Percentiles rank a stretch among this genome's conserved stretches.
Evolutionary conservation across 2,888 invertebrate species (phyloP).

Genomic region (Beris morrisii): DNA sequence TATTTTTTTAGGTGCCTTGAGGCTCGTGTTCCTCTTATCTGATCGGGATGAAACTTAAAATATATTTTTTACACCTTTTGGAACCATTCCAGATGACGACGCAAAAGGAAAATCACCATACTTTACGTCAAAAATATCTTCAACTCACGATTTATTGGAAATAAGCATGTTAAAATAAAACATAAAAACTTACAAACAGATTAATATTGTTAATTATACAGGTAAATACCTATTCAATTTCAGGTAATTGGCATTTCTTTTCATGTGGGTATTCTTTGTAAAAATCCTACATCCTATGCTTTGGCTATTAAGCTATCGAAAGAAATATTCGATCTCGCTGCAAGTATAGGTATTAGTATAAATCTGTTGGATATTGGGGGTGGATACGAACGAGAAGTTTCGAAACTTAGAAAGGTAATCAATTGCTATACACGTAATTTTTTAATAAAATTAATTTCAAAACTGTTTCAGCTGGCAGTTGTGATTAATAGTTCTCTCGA

Average conservation of each 20-base stretch:
- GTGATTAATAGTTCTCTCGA: conserved; percentile 80
- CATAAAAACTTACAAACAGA: background rate
- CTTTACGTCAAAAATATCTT: no score
- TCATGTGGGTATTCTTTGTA: conserved; percentile 93
- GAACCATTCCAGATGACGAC: no score
- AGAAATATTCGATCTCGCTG: conserved; percentile 73
- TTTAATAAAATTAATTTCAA: background rate
- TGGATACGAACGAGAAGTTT: conserved; percentile 82
- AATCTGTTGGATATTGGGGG: conserved; percentile 86
- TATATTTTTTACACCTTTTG: no score
- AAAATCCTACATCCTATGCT: conserved; percentile 77
- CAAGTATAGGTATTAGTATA: conserved; percentile 73
- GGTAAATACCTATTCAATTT: background rate
- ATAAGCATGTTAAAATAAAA: no score
- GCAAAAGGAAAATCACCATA: no score
- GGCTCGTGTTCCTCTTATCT: no score
- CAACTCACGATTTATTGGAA: no score
- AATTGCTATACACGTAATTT: background rate
- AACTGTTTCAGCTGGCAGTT: conserved; percentile 65
- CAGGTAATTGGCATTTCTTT: conserved; percentile 80
- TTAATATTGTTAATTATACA: background rate
- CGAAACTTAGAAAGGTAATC: conserved; percentile 69
- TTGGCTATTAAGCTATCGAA: conserved; percentile 75
- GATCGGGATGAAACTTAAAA: no score
- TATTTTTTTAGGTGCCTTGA: no score